phyloP scores from a whole-genome alignment of 1,140 invertebrate genomes.

The Aphis craccivora region DNA sequence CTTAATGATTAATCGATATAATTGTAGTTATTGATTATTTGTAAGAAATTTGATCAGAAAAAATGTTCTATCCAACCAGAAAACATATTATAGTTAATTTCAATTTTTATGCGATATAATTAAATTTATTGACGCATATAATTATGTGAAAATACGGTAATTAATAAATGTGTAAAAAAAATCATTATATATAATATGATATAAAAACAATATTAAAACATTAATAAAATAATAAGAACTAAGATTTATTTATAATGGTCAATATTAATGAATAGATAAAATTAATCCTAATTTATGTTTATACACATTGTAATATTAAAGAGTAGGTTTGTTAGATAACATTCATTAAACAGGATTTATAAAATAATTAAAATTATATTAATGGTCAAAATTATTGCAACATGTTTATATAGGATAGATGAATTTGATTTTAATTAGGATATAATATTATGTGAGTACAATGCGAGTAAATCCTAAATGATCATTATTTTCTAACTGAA shows the following conservation, averaged over 20 bases:
- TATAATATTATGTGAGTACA: background rate
- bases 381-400: background rate
- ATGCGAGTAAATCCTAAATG: background rate
- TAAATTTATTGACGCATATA: background rate
- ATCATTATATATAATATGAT: background rate
- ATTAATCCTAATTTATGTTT: background rate
- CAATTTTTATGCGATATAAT: background rate
- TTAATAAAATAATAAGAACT: background rate
- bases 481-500: background rate
- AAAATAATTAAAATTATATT: background rate
- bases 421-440: conserved; percentile 1
- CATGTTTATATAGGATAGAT: too few relatives aligned
- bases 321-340: background rate
- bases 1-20: too few relatives aligned
- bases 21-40: too few relatives aligned
- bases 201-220: background rate
- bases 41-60: too few relatives aligned
- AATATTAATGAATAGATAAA: background rate
- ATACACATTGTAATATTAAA: background rate
- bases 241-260: background rate
- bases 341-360: background rate
- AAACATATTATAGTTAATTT: background rate
- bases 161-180: background rate
- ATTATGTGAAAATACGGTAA: background rate
- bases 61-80: too few relatives aligned